phyloP scores from a whole-genome alignment of 1,140 invertebrate genomes.

The Sogatella furcifera region DNA sequence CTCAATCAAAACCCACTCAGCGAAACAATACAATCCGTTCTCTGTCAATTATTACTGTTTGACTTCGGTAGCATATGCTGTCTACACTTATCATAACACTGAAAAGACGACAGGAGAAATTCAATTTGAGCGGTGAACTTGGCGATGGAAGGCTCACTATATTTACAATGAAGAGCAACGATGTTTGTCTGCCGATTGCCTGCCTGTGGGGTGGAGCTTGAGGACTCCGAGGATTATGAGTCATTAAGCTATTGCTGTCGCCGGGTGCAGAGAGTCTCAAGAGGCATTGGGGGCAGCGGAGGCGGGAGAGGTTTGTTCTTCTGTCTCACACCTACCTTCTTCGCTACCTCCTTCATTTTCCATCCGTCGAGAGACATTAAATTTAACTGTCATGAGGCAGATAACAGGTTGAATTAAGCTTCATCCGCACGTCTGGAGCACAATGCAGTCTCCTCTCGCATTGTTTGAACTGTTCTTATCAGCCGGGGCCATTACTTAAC shows the following conservation, averaged over 20 bases:
- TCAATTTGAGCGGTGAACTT: too few relatives aligned
- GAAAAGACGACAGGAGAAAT: too few relatives aligned
- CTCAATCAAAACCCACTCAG: too few relatives aligned
- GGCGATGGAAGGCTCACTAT: too few relatives aligned
- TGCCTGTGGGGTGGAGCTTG: not conserved
- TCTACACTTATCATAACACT: too few relatives aligned
- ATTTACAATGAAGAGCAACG: not conserved
- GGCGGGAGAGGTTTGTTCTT: not conserved
- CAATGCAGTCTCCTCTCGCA: not conserved
- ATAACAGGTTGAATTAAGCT: constrained; percentile 4
- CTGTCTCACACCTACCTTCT: too few relatives aligned
- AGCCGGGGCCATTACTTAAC: not conserved
- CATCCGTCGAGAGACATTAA: not conserved
- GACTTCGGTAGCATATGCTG: too few relatives aligned
- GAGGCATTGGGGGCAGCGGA: not conserved
- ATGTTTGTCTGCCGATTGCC: not conserved
- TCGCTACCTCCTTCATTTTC: not conserved
- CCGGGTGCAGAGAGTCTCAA: not conserved
- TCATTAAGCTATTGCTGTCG: constrained; percentile 1
- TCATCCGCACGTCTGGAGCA: not conserved
- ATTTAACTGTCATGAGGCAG: constrained; percentile 4
- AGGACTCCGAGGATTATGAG: not conserved
- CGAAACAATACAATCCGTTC: too few relatives aligned
- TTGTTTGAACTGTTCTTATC: constrained; percentile 4
- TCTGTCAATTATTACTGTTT: too few relatives aligned